These are phyloP conservation scores for Coregonus sp. DNA, from an alignment of 2,797 vertebrate genomes.

Conservation along the genomic window DNA sequence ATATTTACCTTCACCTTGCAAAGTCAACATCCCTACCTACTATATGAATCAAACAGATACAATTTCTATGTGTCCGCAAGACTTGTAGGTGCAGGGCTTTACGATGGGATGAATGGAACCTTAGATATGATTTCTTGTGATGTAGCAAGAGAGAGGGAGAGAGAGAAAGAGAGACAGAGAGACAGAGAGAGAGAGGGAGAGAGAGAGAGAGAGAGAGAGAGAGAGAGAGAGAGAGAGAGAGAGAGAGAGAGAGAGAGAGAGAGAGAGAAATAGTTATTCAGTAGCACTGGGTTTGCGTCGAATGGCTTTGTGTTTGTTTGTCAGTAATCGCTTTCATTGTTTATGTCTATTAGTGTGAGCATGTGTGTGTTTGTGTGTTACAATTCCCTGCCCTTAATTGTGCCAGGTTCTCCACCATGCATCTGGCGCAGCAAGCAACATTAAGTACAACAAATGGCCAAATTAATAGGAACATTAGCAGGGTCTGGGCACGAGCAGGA, in stretches of 20 bases:
- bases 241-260: no score
- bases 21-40: not conserved
- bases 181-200: not conserved
- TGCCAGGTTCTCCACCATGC: not conserved
- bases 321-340: not conserved
- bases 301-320: not conserved
- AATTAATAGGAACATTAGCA: slow-evolving; percentile 6
- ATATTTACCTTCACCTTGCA: not conserved
- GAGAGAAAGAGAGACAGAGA: not conserved
- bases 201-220: no score
- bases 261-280: no score
- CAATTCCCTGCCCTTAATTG: not conserved
- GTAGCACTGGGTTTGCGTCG: not conserved
- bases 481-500: not conserved
- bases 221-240: not conserved
- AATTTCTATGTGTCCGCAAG: not conserved
- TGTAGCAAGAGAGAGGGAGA: not conserved
- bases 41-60: not conserved
- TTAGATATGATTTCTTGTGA: slow-evolving; percentile 2
- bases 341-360: not conserved
- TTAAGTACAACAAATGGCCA: slow-evolving; percentile 18
- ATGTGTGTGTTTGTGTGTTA: not conserved
- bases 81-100: not conserved
- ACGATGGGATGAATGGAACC: not conserved
- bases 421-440: slow-evolving; percentile 7